Conservation (phyloP, 30 jellyfish, hydroid and myxozoan genomes). For the Aurelia aurita region DNA sequence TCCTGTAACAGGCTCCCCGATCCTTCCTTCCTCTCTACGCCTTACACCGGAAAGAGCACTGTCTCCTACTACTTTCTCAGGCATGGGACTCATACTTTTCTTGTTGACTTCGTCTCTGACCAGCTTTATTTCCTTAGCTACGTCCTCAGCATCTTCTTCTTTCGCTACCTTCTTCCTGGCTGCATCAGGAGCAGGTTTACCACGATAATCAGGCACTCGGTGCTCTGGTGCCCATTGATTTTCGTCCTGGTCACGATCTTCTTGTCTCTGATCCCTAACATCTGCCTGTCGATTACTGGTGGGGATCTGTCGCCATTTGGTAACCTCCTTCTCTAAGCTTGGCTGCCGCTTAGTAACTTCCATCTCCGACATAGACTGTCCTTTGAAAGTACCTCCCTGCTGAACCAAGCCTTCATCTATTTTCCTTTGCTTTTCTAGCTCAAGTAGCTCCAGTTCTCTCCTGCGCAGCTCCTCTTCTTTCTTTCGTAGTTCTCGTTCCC, state of each 20-base stretch:
- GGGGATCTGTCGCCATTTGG: neutral
- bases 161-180: too few relatives aligned
- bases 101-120: neutral
- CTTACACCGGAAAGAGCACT: too few relatives aligned
- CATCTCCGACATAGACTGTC: neutral
- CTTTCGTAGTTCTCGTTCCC: slow-evolving; percentile 42
- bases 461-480: slow-evolving; percentile 37
- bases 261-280: neutral
- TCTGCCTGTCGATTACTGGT: neutral
- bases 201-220: neutral
- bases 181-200: neutral
- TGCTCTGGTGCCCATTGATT: too few relatives aligned
- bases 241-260: too few relatives aligned
- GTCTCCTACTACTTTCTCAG: too few relatives aligned
- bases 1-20: too few relatives aligned
- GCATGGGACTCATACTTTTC: neutral
- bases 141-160: neutral
- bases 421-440: slow-evolving; percentile 53
- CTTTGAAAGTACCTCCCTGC: neutral
- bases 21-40: too few relatives aligned
- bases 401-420: neutral
- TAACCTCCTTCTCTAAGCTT: slow-evolving; percentile 3
- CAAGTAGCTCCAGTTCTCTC: slow-evolving; percentile 51
- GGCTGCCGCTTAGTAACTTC: neutral
- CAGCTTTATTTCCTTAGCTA: neutral